Base-by-base conservation (phyloP, 2,113 vertebrate species). In the Marmota flaviventris region DNA sequence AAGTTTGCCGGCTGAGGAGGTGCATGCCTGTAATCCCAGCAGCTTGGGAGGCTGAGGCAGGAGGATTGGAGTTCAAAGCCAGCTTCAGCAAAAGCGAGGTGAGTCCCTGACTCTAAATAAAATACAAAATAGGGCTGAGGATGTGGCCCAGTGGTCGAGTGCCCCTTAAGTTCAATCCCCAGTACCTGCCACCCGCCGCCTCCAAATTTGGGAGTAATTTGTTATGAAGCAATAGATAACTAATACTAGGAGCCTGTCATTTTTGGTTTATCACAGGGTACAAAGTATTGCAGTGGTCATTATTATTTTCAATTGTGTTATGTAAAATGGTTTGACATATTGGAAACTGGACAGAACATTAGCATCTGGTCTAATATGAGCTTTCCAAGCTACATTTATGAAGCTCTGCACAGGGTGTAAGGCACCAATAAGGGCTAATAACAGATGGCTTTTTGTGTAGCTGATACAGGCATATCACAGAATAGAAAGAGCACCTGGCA, bases 241-340 rank as follows among this genome's bases (percentile, higher is more conserved):
- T 16, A 85, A 90, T 11, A 89, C 17, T 63, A 77, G 37, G 27
- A 25, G 24, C 22, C 48, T 39, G 4, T 42, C 76, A 39, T 14
- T 83, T 90, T 34, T 58, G 20, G 4, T 73, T 83, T 72, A 77
- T 42, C 14, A 20, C 32, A 65, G n/a, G 32, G 10, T 94, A 37
- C 4, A 56, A 89, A 78, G 72, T 25, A 17, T 42, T 25, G 39
- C 58, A 61, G 48, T 34, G 39, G 72, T 53, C 8, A 65, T 53
- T 93, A 13, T 56, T 78, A 34, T 69, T 87, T 81, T 76, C 87
- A 5, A 93, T 37, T 94, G 51, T 29, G 18, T 65, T 48, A 8
- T 48, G 5, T 90, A 79, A 92, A 85, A 42, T 78, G 29, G n/a
- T 84, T 85, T 92, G 20, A n/a, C 37, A 78, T 70, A 42, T 86